Percentiles rank a stretch among this genome's conserved stretches.
Evolutionary conservation across 2,113 vertebrate species (phyloP).

Genomic region (Sylvietta virens): DNA sequence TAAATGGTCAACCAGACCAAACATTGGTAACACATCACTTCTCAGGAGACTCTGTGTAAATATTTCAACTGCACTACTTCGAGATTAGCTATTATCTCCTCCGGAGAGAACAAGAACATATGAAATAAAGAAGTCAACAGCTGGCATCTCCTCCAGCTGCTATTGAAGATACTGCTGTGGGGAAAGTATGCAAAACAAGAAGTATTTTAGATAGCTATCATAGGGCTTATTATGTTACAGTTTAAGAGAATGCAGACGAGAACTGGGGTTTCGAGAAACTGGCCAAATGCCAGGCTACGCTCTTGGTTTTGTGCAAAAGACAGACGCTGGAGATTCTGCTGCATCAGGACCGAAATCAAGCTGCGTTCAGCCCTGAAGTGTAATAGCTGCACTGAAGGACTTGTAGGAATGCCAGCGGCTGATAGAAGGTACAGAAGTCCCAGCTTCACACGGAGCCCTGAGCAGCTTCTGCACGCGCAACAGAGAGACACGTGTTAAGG

Average conservation of each 20-base stretch:
- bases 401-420: not conserved
- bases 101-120: not conserved
- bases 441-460: not conserved
- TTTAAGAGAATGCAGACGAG: not conserved
- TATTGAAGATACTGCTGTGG: accelerated
- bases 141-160: not conserved
- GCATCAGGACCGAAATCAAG: not conserved
- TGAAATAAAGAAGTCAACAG: not conserved
- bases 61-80: not conserved
- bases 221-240: not conserved
- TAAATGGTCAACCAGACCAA: not conserved
- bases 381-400: not conserved
- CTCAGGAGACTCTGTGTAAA: not conserved
- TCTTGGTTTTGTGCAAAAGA: not conserved
- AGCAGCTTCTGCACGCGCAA: not conserved
- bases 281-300: not conserved
- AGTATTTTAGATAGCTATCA: not conserved
- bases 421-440: not conserved
- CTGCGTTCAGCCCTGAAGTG: not conserved
- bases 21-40: not conserved
- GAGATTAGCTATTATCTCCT: not conserved
- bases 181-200: not conserved
- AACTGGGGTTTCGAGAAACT: not conserved
- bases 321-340: not conserved
- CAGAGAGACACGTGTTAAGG: too few species aligned